These are phyloP conservation scores for Epinotia ramella DNA, from an alignment of 2,888 invertebrate genomes.

Conservation along the genomic window DNA sequence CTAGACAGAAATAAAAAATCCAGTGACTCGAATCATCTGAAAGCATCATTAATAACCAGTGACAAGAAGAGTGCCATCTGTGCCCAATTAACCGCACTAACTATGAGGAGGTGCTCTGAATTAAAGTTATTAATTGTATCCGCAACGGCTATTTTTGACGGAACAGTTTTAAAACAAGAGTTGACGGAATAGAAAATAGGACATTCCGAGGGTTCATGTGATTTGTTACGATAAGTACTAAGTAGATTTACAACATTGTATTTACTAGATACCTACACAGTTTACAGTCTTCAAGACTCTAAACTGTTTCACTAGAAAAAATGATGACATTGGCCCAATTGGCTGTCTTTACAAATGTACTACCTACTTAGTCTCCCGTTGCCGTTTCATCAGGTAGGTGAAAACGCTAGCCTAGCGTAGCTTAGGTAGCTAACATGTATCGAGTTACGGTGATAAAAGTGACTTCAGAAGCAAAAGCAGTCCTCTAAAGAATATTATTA, in stretches of 20 bases:
- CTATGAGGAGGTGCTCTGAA: constrained; percentile 39
- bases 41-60: constrained; percentile 30
- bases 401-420: background rate
- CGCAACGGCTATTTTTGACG: constrained; percentile 33
- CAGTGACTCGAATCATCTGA: constrained; percentile 37
- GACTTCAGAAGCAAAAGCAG: too few species aligned
- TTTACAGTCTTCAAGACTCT: too few species aligned
- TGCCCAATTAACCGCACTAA: constrained; percentile 44
- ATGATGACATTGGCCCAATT: too few species aligned
- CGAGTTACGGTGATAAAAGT: too few species aligned
- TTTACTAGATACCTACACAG: too few species aligned
- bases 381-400: background rate
- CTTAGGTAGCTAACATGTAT: background rate
- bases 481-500: background rate
- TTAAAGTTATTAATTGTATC: constrained; percentile 44
- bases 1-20: constrained; percentile 33
- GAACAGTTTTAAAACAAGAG: constrained; percentile 8
- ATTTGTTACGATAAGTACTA: too few species aligned
- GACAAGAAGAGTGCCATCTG: constrained; percentile 36
- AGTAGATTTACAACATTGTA: too few species aligned
- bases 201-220: background rate
- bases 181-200: background rate
- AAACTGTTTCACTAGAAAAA: too few species aligned
- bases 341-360: too few species aligned
- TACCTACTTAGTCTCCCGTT: too few species aligned